Evolutionary conservation across 2,113 vertebrate species (phyloP), one percentile per base, ranked within the genome.

Genomic region (Charadrius vociferus): DNA sequence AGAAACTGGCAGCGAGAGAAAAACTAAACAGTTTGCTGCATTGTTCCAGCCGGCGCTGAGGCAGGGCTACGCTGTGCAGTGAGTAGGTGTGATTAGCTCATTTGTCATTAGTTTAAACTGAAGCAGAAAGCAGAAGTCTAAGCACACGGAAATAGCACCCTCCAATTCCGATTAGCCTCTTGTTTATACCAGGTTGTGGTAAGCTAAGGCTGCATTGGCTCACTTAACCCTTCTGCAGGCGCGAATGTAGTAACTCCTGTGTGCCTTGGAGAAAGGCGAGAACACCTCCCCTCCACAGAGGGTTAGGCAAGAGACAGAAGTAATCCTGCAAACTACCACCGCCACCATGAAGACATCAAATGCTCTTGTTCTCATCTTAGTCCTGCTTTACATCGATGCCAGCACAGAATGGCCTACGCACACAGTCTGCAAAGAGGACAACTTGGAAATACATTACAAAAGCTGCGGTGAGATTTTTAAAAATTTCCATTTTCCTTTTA

Each of bases 391-490:
- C 49, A 86, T 92, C 41, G 14, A 34, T 23, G 19, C 36, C 71
- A 93, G 88, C 75, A 50, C 61, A 32, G 78, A 71, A 45, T 98
- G 98, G 98, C 98, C 98, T 66, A 95, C 29, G 6, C 98, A 98
- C 92, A 96, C 88, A 5, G 96, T 98, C 94, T 98, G 98, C 98
- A 97, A 97, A 94, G 81, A 94, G 6, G 92, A 95, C 21, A 84
- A 89, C 80, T 74, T 98, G 97, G 97, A 98, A 95, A 73, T 98
- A 34, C 3, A 97, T 92, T 98, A 98, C 98, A 98, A 96, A 97
- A 98, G 98, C 65, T 98, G 98, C 14, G 98, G 98, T 98, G 96
- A 98, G 98, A 78, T 36, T 86, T 89, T 88, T 88, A 81, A 32
- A 58, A 58, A 70, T 71, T 96, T 75, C 45, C 39, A 3, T 87